A percentile compares a stretch with the other conserved stretches of the same genome.
phyloP scores from a whole-genome alignment of 2,888 invertebrate species.

The Euzophera pinguis region DNA sequence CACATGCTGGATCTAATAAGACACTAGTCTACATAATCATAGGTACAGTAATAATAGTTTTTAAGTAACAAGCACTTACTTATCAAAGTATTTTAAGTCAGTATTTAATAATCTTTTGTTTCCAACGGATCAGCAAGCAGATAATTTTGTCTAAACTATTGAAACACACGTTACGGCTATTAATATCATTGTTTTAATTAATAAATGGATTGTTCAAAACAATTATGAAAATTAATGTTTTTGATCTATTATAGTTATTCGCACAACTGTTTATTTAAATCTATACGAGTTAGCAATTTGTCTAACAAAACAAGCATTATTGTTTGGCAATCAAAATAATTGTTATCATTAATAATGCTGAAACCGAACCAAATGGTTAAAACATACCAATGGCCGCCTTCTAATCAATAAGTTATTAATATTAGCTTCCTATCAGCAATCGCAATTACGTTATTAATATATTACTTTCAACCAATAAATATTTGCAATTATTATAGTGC shows the following conservation, averaged over 20 bases:
- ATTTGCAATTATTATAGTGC: no score
- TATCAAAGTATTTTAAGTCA: no score
- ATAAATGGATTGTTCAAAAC: background rate
- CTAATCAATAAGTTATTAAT: background rate
- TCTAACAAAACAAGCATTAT: background rate
- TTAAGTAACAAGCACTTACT: no score
- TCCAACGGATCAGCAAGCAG: no score
- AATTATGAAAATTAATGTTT: background rate
- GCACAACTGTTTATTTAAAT: background rate
- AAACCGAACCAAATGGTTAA: conserved; percentile 5
- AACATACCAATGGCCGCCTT: background rate
- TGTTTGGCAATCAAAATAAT: conserved; percentile 7
- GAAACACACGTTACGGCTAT: no score
- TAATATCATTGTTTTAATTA: no score
- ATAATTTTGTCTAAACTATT: no score
- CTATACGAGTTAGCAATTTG: background rate
- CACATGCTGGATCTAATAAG: no score
- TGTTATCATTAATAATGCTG: conserved; percentile 4
- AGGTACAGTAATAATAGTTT: no score
- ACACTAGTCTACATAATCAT: no score
- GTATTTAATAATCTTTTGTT: no score
- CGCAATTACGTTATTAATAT: background rate
- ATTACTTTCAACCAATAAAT: conserved; percentile 3
- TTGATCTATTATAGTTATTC: background rate
- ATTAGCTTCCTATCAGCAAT: background rate